These are phyloP conservation scores for Oscheius sp. DNA, from an alignment of 2,888 invertebrate species.

Conservation along the genomic window DNA sequence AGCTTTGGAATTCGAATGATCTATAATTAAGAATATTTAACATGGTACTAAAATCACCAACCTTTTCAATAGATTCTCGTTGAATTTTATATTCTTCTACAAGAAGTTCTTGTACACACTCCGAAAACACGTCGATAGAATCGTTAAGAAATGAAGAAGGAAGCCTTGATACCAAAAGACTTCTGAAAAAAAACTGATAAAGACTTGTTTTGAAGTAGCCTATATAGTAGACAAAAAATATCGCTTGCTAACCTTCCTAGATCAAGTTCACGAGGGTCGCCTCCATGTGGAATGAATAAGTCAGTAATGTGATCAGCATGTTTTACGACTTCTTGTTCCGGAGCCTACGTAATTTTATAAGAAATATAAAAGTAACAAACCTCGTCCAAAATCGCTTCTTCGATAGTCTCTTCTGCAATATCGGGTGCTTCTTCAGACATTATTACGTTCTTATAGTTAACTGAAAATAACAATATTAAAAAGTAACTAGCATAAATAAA, in stretches of 20 bases:
- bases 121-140: constrained; percentile 43
- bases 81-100: constrained; percentile 38
- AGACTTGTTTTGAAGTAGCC: not conserved
- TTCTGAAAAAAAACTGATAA: constrained; percentile 28
- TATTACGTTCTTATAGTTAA: too few relatives aligned
- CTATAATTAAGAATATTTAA: constrained; percentile 25
- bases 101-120: constrained; percentile 45
- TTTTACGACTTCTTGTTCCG: not conserved
- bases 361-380: too few relatives aligned
- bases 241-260: constrained; percentile 11
- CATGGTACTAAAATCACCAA: constrained; percentile 12
- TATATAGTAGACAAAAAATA: not conserved
- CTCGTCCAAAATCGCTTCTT: too few relatives aligned
- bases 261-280: constrained; percentile 18
- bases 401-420: too few relatives aligned
- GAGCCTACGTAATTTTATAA: too few relatives aligned
- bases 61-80: constrained; percentile 33
- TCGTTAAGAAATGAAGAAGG: constrained; percentile 43
- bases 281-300: not conserved
- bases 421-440: too few relatives aligned
- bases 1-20: constrained; percentile 40
- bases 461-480: too few relatives aligned
- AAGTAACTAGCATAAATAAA: too few relatives aligned
- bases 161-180: constrained; percentile 36
- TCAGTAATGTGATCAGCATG: not conserved